Base-by-base conservation (phyloP, 2,113 vertebrate genomes). In the Notothenia coriiceps region DNA sequence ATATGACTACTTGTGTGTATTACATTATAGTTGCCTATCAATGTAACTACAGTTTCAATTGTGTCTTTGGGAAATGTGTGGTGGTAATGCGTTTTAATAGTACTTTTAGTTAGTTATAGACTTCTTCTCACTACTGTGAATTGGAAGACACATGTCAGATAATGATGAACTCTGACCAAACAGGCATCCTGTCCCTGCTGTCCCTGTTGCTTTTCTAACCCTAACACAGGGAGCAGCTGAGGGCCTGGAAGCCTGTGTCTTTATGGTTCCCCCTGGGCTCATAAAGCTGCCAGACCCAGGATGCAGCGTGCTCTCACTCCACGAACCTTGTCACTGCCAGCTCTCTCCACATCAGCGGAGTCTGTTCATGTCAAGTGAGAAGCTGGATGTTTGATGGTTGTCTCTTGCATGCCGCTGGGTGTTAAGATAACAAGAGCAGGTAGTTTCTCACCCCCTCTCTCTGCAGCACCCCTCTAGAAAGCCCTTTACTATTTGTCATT, bases 211-310 rank as follows among this genome's bases (percentile, higher is more conserved):
- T 92, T 84, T 91, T 88, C 83, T 89, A 92, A 90, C 89, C 83
- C 78, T 57, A 85, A 85, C 79, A 51, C 65, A 49, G 62, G 55
- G 79, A 82, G 77, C 77, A 64, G 79, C 72, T 67, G 57, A 83
- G 43, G 70, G 65, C 76, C 88, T 84, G 76, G 17, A 81, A 14
- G 68, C 65, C 74, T 61, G 50, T 84, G 76, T 91, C 88, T 88
- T 93, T 90, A 91, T 70, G 63, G 79, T 86, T 86, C 84, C 81
- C 70, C 17, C 15, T 44, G 88, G 89, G 73, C 89, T 92, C 88
- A 89, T 92, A 92, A 91, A 92, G 79, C 81, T 90, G 85, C 85
- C 87, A 84, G 79, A 70, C 79, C 86, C 91, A 88, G 90, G 85
- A 92, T 86, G 85, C 87, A 83, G 82, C 25, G 29, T 44, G 70